A percentile compares a stretch with the other conserved stretches of the same genome.
phyloP scores from a whole-genome alignment of 2,797 vertebrate genomes.

The Fistularia tabacaria region DNA sequence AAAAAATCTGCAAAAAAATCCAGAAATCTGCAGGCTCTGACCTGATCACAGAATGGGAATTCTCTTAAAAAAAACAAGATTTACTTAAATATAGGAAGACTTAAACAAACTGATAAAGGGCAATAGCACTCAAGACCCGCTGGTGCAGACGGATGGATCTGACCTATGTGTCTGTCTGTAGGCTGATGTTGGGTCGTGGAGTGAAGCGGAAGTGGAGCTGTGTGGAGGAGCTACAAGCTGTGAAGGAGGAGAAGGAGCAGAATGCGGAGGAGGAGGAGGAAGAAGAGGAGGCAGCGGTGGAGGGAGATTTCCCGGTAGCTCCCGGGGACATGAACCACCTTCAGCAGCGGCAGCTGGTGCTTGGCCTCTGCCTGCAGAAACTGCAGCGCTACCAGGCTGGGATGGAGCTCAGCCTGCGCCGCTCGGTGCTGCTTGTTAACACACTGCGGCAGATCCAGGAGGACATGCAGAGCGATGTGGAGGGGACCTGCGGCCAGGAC shows the following conservation, averaged over 20 bases:
- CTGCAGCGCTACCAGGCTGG: constrained; percentile 79
- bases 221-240: constrained; percentile 69
- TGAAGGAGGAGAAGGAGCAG: constrained; percentile 25
- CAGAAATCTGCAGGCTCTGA: too few species aligned
- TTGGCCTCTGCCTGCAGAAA: constrained; percentile 84
- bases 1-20: too few species aligned
- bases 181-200: constrained; percentile 86
- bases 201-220: constrained; percentile 85
- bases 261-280: constrained; percentile 54
- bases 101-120: too few species aligned
- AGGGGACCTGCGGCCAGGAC: constrained; percentile 37
- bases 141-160: neutral
- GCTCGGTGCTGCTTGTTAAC: constrained; percentile 86
- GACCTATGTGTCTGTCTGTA: constrained; percentile 33
- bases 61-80: too few species aligned
- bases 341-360: constrained; percentile 84
- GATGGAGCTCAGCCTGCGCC: constrained; percentile 83
- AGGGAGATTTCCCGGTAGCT: constrained; percentile 53
- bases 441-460: constrained; percentile 84
- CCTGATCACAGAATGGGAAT: too few species aligned
- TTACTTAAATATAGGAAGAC: too few species aligned
- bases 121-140: neutral
- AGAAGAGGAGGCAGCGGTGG: constrained; percentile 58
- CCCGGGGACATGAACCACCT: constrained; percentile 64
- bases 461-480: constrained; percentile 77